Percentiles rank a stretch among this genome's conserved stretches.
phyloP scores from a whole-genome alignment of 1,140 invertebrate species.

The Thalassaphorura encarpata region DNA sequence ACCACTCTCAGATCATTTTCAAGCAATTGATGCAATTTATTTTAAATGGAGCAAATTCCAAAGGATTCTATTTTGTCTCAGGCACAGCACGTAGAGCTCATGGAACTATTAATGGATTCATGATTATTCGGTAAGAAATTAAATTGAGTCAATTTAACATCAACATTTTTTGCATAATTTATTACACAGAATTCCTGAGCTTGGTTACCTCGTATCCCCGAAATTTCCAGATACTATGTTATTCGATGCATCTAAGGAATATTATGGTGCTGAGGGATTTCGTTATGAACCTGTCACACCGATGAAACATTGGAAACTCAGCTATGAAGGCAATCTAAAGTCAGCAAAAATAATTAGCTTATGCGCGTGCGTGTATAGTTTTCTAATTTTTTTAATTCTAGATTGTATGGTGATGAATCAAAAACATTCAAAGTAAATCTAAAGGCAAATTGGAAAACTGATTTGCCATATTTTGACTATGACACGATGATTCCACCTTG shows the following conservation, averaged over 20 bases:
- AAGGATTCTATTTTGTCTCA: constrained; percentile 43
- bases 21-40: constrained; percentile 54
- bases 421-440: constrained; percentile 39
- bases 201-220: constrained; percentile 52
- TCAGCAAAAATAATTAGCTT: constrained; percentile 34
- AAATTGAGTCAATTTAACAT: neutral
- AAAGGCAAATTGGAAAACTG: constrained; percentile 43
- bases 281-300: constrained; percentile 48
- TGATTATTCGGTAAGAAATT: constrained; percentile 33
- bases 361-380: neutral
- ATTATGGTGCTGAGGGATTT: constrained; percentile 55
- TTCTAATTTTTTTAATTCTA: neutral
- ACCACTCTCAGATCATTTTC: constrained; percentile 45
- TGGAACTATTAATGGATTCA: constrained; percentile 38
- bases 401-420: neutral
- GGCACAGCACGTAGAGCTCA: constrained; percentile 40
- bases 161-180: neutral
- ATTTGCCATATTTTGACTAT: constrained; percentile 50
- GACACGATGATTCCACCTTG: constrained; percentile 51
- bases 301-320: constrained; percentile 55
- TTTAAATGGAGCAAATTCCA: constrained; percentile 47
- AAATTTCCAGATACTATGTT: constrained; percentile 55
- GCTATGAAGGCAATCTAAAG: constrained; percentile 54
- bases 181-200: constrained; percentile 43
- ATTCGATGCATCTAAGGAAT: constrained; percentile 43